phyloP scores from a whole-genome alignment of 2,888 invertebrate species.

The Callyntrura guangdongensis region DNA sequence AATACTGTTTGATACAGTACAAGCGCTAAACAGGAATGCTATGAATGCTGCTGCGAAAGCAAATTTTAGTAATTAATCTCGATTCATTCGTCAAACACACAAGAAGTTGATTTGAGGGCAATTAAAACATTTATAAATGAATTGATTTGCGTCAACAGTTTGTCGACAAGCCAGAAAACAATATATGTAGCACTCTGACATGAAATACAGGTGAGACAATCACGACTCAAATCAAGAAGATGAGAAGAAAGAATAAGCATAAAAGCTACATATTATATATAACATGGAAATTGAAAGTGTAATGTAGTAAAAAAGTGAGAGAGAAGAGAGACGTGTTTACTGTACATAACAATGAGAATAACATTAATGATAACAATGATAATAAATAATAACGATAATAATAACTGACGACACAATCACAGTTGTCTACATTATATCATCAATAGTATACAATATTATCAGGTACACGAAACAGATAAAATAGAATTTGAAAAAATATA shows the following conservation, averaged over 20 bases:
- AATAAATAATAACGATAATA: neutral
- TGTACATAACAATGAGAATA: constrained; percentile 42
- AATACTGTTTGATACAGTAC: neutral
- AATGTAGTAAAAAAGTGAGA: constrained; percentile 62
- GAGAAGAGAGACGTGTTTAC: constrained; percentile 53
- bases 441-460: constrained; percentile 54
- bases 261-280: constrained; percentile 6
- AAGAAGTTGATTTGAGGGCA: neutral
- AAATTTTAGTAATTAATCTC: neutral
- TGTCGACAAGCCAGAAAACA: neutral
- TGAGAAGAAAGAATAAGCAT: constrained; percentile 16
- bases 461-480: constrained; percentile 64
- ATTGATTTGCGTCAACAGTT: neutral
- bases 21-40: neutral
- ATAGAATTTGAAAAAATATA: constrained; percentile 74
- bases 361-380: neutral
- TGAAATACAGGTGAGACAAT: constrained; percentile 7
- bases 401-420: constrained; percentile 51
- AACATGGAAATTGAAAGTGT: constrained; percentile 43
- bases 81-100: constrained; percentile 9
- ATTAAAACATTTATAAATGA: neutral
- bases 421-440: constrained; percentile 47
- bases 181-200: constrained; percentile 10
- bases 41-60: neutral
- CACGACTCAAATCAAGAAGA: neutral